Conservation (phyloP, 2,797 vertebrate genomes). For the Urosaurus nigricauda region DNA sequence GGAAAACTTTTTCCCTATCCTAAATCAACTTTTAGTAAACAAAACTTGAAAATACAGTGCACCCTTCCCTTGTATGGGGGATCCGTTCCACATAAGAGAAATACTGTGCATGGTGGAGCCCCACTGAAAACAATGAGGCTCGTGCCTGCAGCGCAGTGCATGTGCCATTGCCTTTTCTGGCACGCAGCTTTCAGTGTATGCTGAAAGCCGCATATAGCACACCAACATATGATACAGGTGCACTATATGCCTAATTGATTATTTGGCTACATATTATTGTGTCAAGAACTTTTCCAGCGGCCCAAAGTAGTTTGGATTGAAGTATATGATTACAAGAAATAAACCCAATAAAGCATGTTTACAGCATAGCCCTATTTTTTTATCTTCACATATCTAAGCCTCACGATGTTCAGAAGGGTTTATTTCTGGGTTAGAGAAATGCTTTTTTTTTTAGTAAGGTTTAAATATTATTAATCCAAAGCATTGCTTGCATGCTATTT, state of each 20-base stretch:
- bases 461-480: not conserved
- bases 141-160: too few species aligned
- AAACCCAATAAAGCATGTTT: not conserved
- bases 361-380: not conserved
- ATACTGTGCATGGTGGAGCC: too few species aligned
- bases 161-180: too few species aligned
- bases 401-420: not conserved
- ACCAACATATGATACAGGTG: too few species aligned
- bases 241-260: not conserved
- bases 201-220: too few species aligned
- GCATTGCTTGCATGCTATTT: not conserved
- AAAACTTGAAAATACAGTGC: not conserved
- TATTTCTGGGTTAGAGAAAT: not conserved
- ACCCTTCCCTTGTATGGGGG: too few species aligned
- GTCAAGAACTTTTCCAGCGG: not conserved
- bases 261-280: not conserved
- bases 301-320: not conserved
- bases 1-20: not conserved
- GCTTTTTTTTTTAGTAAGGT: not conserved
- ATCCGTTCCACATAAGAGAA: too few species aligned
- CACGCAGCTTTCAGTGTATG: too few species aligned
- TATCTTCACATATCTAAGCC: not conserved
- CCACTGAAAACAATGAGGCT: too few species aligned
- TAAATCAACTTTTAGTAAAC: not conserved
- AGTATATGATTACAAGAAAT: not conserved